A percentile compares a stretch with the other conserved stretches of the same genome.
These are phyloP conservation scores for Endotricha flammealis DNA, from an alignment of 2,888 invertebrate genomes.

Conservation along the genomic window DNA sequence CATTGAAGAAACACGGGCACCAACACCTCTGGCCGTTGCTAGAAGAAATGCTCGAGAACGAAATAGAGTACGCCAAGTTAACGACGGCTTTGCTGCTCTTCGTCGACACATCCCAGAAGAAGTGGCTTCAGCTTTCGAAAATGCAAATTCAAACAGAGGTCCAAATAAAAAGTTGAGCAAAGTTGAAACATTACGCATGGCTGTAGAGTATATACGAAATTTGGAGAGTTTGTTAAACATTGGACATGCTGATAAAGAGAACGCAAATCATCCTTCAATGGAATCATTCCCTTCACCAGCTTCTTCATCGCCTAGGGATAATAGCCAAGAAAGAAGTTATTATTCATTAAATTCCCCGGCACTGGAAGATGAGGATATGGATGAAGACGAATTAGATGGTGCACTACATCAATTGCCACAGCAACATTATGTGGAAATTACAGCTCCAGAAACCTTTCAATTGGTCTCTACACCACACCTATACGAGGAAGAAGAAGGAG, in stretches of 20 bases:
- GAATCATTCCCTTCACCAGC: slow-evolving; percentile 74
- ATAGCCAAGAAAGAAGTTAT: slow-evolving; percentile 74
- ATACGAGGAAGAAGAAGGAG: slow-evolving; percentile 81
- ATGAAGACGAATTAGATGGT: slow-evolving; percentile 66
- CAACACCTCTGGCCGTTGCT: slow-evolving; percentile 89
- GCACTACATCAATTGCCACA: slow-evolving; percentile 67
- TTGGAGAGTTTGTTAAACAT: slow-evolving; percentile 86
- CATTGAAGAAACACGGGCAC: slow-evolving; percentile 70
- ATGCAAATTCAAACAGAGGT: slow-evolving; percentile 81
- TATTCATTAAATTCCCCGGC: slow-evolving; percentile 64
- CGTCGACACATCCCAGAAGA: slow-evolving; percentile 92
- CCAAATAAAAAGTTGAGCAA: slow-evolving; percentile 89
- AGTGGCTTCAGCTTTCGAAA: slow-evolving; percentile 84
- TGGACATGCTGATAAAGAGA: slow-evolving; percentile 79
- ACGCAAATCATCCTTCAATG: slow-evolving; percentile 54
- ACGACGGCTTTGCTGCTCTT: slow-evolving; percentile 93
- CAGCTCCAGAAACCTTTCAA: slow-evolving; percentile 80
- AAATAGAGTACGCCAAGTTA: slow-evolving; percentile 94
- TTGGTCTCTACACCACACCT: slow-evolving; percentile 76
- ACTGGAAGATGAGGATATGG: slow-evolving; percentile 64
- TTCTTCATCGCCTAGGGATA: slow-evolving; percentile 69
- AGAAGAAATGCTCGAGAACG: slow-evolving; percentile 94
- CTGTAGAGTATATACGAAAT: slow-evolving; percentile 92
- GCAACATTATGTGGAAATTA: slow-evolving; percentile 79
- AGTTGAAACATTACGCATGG: slow-evolving; percentile 93